Percentiles rank a stretch among this genome's conserved stretches.
Evolutionary conservation across 2,797 vertebrate genomes (phyloP).

Genomic region (Syngnathus acus): DNA sequence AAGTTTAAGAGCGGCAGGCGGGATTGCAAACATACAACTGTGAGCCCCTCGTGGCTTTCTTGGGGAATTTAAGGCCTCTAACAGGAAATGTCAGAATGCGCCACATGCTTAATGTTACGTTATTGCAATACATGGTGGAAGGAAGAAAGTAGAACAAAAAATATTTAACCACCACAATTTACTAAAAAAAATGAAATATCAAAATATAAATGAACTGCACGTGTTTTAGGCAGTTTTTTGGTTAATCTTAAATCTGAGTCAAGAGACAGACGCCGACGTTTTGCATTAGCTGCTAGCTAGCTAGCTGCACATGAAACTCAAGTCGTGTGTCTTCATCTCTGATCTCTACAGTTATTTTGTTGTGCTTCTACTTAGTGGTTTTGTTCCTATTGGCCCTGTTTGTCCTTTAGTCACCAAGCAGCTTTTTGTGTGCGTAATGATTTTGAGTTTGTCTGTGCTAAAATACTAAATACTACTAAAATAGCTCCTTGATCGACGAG

Average conservation of each 20-base stretch:
- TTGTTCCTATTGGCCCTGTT: too few relatives aligned
- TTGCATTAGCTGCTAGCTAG: too few relatives aligned
- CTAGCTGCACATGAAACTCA: too few relatives aligned
- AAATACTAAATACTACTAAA: too few relatives aligned
- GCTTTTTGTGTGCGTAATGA: too few relatives aligned
- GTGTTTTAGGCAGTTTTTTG: neutral
- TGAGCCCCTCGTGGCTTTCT: neutral
- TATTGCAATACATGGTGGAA: neutral
- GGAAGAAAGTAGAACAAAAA: neutral
- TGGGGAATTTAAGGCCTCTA: neutral
- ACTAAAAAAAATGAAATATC: neutral
- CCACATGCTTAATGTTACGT: neutral
- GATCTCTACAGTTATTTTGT: too few relatives aligned
- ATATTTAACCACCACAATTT: neutral
- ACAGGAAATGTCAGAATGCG: neutral
- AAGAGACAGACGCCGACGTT: neutral
- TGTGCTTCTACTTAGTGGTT: too few relatives aligned
- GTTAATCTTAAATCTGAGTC: too few relatives aligned
- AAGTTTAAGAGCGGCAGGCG: conserved; percentile 36
- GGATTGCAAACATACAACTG: conserved; percentile 22
- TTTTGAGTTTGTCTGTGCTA: too few relatives aligned
- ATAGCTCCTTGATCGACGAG: too few relatives aligned
- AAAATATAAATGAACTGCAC: neutral
- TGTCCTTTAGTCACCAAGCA: too few relatives aligned
- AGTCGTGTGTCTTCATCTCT: too few relatives aligned